Percentiles rank a stretch among this genome's conserved stretches.
These are phyloP conservation scores for Ophion costatus DNA, from an alignment of 2,888 invertebrate genomes.

Conservation along the genomic window DNA sequence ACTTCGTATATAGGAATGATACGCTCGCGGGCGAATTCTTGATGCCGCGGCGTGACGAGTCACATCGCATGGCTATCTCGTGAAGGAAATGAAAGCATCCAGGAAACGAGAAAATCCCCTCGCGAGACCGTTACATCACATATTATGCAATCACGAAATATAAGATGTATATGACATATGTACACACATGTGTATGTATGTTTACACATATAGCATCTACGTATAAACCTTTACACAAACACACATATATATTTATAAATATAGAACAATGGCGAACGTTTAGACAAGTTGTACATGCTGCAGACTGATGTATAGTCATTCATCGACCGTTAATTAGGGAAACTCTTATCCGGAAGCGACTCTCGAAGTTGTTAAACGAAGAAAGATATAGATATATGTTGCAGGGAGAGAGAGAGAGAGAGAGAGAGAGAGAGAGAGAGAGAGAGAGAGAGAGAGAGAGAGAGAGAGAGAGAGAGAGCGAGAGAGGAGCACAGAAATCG, in stretches of 20 bases:
- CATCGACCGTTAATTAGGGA: conserved; percentile 64
- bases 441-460: no score
- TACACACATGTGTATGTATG: neutral
- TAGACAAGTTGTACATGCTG: conserved; percentile 62
- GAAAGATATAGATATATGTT: conserved; percentile 63
- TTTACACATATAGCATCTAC: neutral
- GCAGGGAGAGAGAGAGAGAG: conserved; percentile 46
- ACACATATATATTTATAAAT: conserved; percentile 32
- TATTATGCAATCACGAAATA: conserved; percentile 48
- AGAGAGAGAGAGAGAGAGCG: conserved; percentile 11
- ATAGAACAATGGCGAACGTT: conserved; percentile 69
- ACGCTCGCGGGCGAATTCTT: conserved; percentile 21
- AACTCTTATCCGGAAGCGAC: conserved; percentile 67
- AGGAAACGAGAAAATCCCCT: conserved; percentile 56
- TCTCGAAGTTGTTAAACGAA: conserved; percentile 69
- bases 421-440: no score
- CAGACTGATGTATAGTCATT: conserved; percentile 45
- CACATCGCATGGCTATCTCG: conserved; percentile 8
- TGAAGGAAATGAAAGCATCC: conserved; percentile 53
- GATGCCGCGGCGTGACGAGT: conserved; percentile 33
- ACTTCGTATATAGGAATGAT: neutral
- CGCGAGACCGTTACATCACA: conserved; percentile 48
- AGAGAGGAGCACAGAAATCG: conserved; percentile 11
- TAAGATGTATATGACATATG: conserved; percentile 14
- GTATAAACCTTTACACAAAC: conserved; percentile 30